Evolutionary conservation across 2,797 vertebrate species (phyloP).

Genomic region (Sternotherus odoratus): DNA sequence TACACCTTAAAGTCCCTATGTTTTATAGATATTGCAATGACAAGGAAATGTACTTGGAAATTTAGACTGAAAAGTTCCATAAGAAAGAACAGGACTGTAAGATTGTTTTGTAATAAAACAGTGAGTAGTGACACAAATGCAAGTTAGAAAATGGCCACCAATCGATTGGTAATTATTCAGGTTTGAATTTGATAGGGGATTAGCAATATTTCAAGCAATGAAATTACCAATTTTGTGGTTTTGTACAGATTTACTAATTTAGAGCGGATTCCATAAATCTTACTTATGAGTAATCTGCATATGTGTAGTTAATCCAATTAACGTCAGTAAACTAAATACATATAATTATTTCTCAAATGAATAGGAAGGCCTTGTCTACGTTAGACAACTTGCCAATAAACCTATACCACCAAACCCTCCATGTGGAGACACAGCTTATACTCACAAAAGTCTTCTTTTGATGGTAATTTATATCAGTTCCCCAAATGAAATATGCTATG

Average conservation of each 20-base stretch:
- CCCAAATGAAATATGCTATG: neutral
- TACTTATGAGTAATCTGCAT: neutral
- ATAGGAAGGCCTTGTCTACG: neutral
- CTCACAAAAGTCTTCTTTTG: neutral
- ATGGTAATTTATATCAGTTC: neutral
- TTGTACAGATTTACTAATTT: neutral
- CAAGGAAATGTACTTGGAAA: slow-evolving; percentile 28
- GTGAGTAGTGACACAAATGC: neutral
- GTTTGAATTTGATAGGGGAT: neutral
- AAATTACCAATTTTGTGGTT: neutral
- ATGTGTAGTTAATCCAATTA: neutral
- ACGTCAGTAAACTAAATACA: neutral
- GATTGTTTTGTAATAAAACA: neutral
- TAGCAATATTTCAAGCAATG: neutral
- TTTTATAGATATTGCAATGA: slow-evolving; percentile 44
- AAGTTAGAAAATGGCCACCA: neutral
- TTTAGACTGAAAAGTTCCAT: neutral
- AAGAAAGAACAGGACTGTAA: neutral
- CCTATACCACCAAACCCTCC: neutral
- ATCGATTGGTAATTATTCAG: neutral
- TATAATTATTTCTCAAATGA: neutral
- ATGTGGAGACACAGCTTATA: neutral
- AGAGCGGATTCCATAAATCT: accelerated
- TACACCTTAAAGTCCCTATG: slow-evolving; percentile 3
- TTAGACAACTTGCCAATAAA: neutral